Evolutionary conservation across 2,888 invertebrate species (phyloP).

Genomic region (Erebia palarica): DNA sequence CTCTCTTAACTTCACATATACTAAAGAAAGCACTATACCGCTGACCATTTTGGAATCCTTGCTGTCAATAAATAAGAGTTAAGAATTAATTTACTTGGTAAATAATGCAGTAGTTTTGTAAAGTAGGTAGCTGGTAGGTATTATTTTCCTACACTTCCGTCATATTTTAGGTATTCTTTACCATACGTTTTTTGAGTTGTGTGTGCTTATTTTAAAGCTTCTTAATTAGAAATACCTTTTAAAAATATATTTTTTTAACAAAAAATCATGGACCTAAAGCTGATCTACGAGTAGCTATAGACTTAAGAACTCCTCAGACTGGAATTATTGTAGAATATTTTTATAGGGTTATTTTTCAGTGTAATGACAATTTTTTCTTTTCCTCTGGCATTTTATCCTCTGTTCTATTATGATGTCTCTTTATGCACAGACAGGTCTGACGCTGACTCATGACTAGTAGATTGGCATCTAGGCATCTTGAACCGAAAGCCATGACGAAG

Average conservation of each 20-base stretch:
- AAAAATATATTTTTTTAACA: too few relatives aligned
- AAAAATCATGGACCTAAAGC: too few relatives aligned
- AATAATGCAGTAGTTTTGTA: neutral
- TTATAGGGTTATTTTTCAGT: neutral
- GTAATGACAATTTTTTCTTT: constrained; percentile 22
- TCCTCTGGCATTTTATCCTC: constrained; percentile 53
- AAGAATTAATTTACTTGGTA: constrained; percentile 53
- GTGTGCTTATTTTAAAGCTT: too few relatives aligned
- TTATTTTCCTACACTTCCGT: neutral
- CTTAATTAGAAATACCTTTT: too few relatives aligned
- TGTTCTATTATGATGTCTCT: too few relatives aligned
- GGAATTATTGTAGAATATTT: neutral
- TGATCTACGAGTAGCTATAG: too few relatives aligned
- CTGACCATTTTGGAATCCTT: constrained; percentile 52
- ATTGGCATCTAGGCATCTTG: constrained; percentile 58
- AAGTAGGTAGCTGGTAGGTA: neutral
- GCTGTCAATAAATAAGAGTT: constrained; percentile 55
- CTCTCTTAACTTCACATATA: constrained; percentile 35
- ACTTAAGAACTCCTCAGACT: too few relatives aligned
- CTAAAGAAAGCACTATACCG: constrained; percentile 47
- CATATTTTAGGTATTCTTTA: too few relatives aligned
- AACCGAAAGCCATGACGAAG: constrained; percentile 63
- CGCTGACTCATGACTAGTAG: constrained; percentile 64
- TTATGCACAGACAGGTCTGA: constrained; percentile 48
- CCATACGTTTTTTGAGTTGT: too few relatives aligned